phyloP scores from a whole-genome alignment of 2,797 vertebrate species.

The Decapterus maruadsi region DNA sequence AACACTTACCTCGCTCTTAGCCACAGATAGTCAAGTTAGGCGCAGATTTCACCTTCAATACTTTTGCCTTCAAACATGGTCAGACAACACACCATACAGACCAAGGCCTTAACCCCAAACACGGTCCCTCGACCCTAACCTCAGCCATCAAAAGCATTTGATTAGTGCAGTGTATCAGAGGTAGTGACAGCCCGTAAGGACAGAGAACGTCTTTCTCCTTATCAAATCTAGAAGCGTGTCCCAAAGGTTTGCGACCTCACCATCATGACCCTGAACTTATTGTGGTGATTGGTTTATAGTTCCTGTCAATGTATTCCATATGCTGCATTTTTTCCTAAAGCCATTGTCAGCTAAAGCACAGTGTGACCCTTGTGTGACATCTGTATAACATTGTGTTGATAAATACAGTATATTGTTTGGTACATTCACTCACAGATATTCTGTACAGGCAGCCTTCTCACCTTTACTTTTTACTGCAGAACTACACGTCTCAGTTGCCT shows the following conservation, averaged over 20 bases:
- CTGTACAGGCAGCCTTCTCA: neutral
- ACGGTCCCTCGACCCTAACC: neutral
- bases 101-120: slow-evolving; percentile 7
- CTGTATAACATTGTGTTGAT: slow-evolving; percentile 15
- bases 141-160: slow-evolving; percentile 30
- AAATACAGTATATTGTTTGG: neutral
- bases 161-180: slow-evolving; percentile 48
- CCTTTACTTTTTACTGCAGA: neutral
- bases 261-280: slow-evolving; percentile 40
- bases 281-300: slow-evolving; percentile 28
- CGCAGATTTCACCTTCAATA: neutral
- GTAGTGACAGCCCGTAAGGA: slow-evolving; percentile 38
- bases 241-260: slow-evolving; percentile 29
- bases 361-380: slow-evolving; percentile 6
- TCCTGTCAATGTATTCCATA: slow-evolving; percentile 10
- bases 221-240: slow-evolving; percentile 26
- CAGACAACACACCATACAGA: neutral
- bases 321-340: slow-evolving; percentile 12
- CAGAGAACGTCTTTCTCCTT: slow-evolving; percentile 23
- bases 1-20: too few relatives aligned
- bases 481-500: slow-evolving; percentile 18
- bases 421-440: neutral
- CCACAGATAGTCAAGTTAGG: neutral
- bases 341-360: neutral
- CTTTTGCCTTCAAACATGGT: slow-evolving; percentile 1